These are phyloP conservation scores for Nebria ingens DNA, from an alignment of 1,140 invertebrate species.

Conservation along the genomic window DNA sequence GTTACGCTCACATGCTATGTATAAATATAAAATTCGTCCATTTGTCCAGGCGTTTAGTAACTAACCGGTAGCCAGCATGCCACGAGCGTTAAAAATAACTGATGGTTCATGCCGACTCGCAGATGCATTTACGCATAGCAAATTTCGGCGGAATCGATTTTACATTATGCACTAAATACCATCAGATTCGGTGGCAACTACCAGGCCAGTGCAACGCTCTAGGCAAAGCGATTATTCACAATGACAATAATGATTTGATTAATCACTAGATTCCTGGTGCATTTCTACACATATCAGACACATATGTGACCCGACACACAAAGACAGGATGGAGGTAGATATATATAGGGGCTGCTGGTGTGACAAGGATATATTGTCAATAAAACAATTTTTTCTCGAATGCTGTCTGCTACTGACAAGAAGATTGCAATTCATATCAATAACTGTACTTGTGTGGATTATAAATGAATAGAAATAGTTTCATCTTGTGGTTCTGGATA, in stretches of 20 bases:
- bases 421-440: neutral
- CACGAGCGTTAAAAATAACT: too few species aligned
- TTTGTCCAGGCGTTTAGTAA: too few species aligned
- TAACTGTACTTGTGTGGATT: neutral
- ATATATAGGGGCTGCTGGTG: neutral
- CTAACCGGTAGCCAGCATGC: too few species aligned
- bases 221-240: slow-evolving; percentile 7
- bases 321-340: neutral
- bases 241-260: slow-evolving; percentile 3
- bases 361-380: neutral
- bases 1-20: neutral
- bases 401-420: neutral
- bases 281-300: neutral
- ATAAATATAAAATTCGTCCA: too few species aligned
- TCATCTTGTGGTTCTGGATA: too few species aligned
- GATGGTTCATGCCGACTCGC: too few species aligned
- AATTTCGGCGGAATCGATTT: neutral
- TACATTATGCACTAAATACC: neutral
- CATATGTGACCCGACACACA: neutral
- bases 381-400: neutral
- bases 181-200: neutral
- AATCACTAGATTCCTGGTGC: neutral
- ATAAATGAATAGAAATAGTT: neutral
- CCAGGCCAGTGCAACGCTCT: neutral
- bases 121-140: too few species aligned